Evolutionary conservation across 2,113 vertebrate species (phyloP).

Genomic region (Aplodontia rufa): DNA sequence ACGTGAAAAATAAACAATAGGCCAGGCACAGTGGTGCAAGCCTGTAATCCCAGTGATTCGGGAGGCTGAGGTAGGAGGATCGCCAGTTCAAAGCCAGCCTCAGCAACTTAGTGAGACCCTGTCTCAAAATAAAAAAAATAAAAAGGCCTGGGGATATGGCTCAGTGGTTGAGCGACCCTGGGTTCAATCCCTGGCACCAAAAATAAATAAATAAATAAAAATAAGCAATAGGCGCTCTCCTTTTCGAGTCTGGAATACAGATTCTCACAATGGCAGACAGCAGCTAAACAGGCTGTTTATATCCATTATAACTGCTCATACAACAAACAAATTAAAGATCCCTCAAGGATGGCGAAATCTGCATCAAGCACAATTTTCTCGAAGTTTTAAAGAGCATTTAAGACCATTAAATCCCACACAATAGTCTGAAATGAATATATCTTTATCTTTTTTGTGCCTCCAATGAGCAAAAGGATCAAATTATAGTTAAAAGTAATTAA

Average conservation of each 20-base stretch:
- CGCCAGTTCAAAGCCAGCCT: no score
- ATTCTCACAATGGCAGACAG: background rate
- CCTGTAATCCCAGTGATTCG: no score
- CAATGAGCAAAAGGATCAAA: constrained; percentile 71
- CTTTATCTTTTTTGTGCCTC: constrained; percentile 63
- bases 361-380: constrained; percentile 76
- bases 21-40: no score
- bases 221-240: background rate
- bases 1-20: no score
- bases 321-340: constrained; percentile 73
- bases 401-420: constrained; percentile 80
- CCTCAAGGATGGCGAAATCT: constrained; percentile 70
- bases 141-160: no score
- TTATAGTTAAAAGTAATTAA: constrained; percentile 75
- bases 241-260: background rate
- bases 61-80: no score
- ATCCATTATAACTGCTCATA: constrained; percentile 45
- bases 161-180: no score
- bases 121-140: no score
- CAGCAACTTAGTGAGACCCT: no score
- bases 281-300: constrained; percentile 61
- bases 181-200: no score
- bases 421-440: constrained; percentile 84
- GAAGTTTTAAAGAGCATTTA: constrained; percentile 76
- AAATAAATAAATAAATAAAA: no score